Base-by-base conservation (phyloP, 2,888 invertebrate genomes). In the Nycteola revayana region DNA sequence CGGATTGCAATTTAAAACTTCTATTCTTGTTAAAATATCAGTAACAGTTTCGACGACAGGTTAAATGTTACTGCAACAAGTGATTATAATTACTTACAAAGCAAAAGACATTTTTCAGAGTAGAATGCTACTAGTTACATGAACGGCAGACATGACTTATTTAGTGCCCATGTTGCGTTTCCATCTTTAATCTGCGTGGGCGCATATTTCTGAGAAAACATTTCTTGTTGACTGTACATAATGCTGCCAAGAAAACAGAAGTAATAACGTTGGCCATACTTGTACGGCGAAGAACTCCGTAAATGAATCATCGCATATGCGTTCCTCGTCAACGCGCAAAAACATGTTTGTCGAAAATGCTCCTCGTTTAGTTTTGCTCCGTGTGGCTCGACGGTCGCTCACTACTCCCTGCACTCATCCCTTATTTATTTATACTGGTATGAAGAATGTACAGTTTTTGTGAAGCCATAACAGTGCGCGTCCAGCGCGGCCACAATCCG, bases 291-390 rank as follows among this genome's bases (percentile, higher is more conserved):
- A 79, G 79, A 82, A 75, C 72, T 83, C 83, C 77, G 84, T 84
- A 84, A 85, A 86, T 87, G 85, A 86, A 86, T 86, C 86, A 86
- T 86, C 82, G 77, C 75, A 79, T 82, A 87, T 86, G 86, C 86
- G 81, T 74, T 72, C 81, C 84, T 82, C 86, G 84, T 82, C 76
- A 72, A 62, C 32, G 51, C 52, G 66, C 82, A 87, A 88, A 88
- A 88, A 88, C 78, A 85, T 67, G 79, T 86, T 86, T 82, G 86
- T 86, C 87, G 77, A 87, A 88, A 88, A 86, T 82, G 78, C 70
- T 70, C 64, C 74, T 75, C 79, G 73, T 77, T 80, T 75, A 78
- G 78, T 76, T 49, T 72, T 62, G 70, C 66, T 65, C 67, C 59
- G 70, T 54, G 70, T 65, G 64, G 60, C 60, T 61, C 56, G 46